A percentile compares a stretch with the other conserved stretches of the same genome.
phyloP scores from a whole-genome alignment of 2,797 vertebrate species.

The Florisuga fusca region DNA sequence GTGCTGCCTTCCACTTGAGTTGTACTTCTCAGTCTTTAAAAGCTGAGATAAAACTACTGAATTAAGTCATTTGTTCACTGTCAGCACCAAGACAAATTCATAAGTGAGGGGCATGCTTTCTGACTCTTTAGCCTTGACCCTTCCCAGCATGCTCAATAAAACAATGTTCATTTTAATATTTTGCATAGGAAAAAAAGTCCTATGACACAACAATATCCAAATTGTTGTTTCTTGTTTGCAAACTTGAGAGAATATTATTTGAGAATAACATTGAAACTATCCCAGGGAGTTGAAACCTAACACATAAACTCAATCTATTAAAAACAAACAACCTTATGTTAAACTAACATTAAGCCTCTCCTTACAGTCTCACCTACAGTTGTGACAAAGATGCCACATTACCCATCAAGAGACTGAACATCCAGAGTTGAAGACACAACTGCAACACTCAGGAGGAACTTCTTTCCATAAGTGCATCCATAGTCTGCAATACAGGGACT shows the following conservation, averaged over 20 bases:
- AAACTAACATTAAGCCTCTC: not conserved
- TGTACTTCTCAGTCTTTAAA: not conserved
- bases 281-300: not conserved
- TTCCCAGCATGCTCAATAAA: not conserved
- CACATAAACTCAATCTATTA: not conserved
- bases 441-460: not conserved
- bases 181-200: not conserved
- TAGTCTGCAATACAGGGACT: not conserved
- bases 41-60: not conserved
- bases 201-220: not conserved
- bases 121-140: not conserved
- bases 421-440: not conserved
- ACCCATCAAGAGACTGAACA: not conserved
- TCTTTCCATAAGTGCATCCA: not conserved
- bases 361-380: not conserved
- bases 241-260: not conserved
- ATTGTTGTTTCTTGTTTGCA: not conserved
- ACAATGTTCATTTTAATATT: not conserved
- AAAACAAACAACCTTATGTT: not conserved
- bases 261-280: not conserved
- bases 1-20: not conserved
- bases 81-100: not conserved
- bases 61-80: not conserved
- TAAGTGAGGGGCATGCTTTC: not conserved
- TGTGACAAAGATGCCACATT: rapidly evolving